phyloP scores from a whole-genome alignment of 2,113 vertebrate genomes.

The Calyptommatus sinebrachiatus region DNA sequence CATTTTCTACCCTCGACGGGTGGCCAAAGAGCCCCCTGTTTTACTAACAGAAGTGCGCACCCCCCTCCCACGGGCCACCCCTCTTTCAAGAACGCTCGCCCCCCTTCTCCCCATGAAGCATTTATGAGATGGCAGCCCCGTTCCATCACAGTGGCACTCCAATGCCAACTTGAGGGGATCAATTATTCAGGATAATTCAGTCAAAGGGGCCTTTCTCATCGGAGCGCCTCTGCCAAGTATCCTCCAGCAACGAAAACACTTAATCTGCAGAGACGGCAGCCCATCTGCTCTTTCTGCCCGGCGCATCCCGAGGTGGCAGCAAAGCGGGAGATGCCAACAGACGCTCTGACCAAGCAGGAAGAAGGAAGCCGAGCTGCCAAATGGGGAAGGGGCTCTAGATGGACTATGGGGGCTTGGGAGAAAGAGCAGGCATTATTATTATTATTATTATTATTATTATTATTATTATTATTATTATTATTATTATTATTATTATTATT shows the following conservation, averaged over 20 bases:
- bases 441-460: too few relatives aligned
- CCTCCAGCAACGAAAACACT: constrained; percentile 9
- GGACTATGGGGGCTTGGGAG: too few relatives aligned
- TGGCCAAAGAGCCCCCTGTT: not conserved
- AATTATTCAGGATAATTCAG: constrained; percentile 16
- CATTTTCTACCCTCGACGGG: too few relatives aligned
- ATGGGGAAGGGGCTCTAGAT: not conserved
- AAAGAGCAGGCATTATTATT: not conserved
- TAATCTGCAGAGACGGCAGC: not conserved
- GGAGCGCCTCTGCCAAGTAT: not conserved
- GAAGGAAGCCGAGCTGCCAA: too few relatives aligned
- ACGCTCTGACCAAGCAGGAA: not conserved
- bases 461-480: too few relatives aligned
- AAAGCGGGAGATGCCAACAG: not conserved
- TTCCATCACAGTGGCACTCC: not conserved
- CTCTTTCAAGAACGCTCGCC: not conserved
- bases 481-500: too few relatives aligned
- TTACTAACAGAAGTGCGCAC: not conserved
- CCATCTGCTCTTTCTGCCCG: constrained; percentile 15
- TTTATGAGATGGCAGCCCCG: not conserved
- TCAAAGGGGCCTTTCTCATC: not conserved
- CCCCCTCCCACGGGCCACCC: not conserved
- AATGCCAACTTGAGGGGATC: not conserved
- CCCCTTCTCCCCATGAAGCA: not conserved
- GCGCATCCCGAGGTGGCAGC: not conserved